A percentile compares a stretch with the other conserved stretches of the same genome.
Evolutionary conservation across 2,797 vertebrate genomes (phyloP).

Genomic region (Thripadectes ignobilis): DNA sequence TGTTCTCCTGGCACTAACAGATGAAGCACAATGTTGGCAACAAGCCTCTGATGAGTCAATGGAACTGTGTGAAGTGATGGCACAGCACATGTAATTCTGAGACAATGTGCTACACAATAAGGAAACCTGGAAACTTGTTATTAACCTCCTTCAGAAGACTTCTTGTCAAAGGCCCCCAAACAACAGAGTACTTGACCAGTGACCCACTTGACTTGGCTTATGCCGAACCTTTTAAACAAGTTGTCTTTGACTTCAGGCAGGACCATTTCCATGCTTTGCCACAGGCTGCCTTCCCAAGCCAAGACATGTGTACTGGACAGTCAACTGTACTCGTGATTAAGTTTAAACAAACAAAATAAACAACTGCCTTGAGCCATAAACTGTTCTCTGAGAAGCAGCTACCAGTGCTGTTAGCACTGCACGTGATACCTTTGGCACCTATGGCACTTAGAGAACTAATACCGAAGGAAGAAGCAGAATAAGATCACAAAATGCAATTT

Average conservation of each 20-base stretch:
- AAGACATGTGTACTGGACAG: neutral
- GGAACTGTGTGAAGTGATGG: neutral
- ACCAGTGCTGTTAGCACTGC: neutral
- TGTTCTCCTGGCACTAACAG: conserved; percentile 12
- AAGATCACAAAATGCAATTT: neutral
- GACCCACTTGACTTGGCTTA: neutral
- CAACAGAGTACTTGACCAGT: neutral
- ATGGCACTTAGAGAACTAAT: neutral
- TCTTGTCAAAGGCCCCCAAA: neutral
- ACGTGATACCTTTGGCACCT: fast-evolving
- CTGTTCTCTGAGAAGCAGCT: neutral
- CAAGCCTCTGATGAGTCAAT: conserved; percentile 22
- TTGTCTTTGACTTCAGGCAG: fast-evolving
- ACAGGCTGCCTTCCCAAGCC: neutral
- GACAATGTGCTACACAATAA: neutral
- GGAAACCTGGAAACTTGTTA: neutral
- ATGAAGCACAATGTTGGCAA: neutral
- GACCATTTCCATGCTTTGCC: neutral
- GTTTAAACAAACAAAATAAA: neutral
- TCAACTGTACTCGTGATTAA: neutral
- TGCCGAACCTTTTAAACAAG: neutral
- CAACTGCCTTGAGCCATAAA: neutral
- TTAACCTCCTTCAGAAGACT: neutral
- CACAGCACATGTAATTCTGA: neutral
- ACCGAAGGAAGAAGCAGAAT: neutral